These are phyloP conservation scores for Melinaea menophilus DNA, from an alignment of 2,888 invertebrate genomes.

Conservation along the genomic window DNA sequence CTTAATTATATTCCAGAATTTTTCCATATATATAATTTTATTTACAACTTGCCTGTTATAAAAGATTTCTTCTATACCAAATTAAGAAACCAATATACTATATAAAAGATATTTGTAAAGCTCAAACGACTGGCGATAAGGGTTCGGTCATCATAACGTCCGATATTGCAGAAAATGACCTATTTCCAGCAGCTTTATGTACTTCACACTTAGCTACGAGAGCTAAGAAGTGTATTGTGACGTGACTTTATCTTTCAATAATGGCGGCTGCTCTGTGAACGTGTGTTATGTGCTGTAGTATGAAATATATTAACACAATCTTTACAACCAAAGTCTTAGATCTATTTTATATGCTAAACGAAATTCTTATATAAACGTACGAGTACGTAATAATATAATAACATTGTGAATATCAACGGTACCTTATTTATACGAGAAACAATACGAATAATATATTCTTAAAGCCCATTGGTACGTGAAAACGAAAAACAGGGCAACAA, in stretches of 20 bases:
- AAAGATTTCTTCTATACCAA: neutral
- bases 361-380: neutral
- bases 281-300: neutral
- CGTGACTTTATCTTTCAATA: slow-evolving; percentile 21
- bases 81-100: neutral
- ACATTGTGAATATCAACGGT: neutral
- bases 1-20: too few relatives aligned
- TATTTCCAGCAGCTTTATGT: slow-evolving; percentile 36
- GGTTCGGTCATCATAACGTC: slow-evolving; percentile 20
- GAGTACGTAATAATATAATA: neutral
- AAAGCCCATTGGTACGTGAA: neutral
- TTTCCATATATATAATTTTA: too few relatives aligned
- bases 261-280: slow-evolving; percentile 4
- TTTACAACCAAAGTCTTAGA: neutral
- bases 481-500: slow-evolving; percentile 12
- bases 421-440: neutral
- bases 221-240: slow-evolving; percentile 22
- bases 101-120: slow-evolving; percentile 1
- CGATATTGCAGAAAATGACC: slow-evolving; percentile 32
- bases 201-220: slow-evolving; percentile 22
- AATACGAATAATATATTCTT: slow-evolving; percentile 1
- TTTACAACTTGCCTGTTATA: neutral
- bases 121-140: neutral
- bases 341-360: neutral
- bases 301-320: slow-evolving; percentile 1